Evolutionary conservation across 2,797 vertebrate genomes (phyloP).

Genomic region (Gephyroberyx darwinii): DNA sequence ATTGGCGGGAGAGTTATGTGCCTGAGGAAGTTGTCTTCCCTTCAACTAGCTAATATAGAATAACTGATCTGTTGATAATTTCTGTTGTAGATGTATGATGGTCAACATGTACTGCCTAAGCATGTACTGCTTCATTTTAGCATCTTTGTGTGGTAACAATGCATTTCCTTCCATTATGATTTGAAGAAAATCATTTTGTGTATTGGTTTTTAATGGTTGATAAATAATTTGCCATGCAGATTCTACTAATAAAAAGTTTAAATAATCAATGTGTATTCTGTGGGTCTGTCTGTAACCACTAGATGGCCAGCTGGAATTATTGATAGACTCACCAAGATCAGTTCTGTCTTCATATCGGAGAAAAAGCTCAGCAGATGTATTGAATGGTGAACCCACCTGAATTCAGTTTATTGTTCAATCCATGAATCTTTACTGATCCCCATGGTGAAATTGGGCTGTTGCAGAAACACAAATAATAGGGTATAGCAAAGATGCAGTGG

Average conservation of each 20-base stretch:
- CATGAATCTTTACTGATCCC: no score
- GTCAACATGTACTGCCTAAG: conserved; percentile 10
- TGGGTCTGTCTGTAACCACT: conserved; percentile 1
- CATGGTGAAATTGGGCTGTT: no score
- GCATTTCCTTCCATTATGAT: conserved; percentile 20
- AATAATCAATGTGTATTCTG: conserved; percentile 5
- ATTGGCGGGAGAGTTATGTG: conserved; percentile 45
- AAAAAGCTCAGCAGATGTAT: no score
- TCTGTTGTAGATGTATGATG: conserved; percentile 3
- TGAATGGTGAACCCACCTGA: no score
- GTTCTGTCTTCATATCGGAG: no score
- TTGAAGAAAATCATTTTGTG: conserved; percentile 21
- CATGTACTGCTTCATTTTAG: background rate
- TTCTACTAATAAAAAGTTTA: conserved; percentile 43
- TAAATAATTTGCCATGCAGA: conserved; percentile 35
- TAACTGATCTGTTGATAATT: conserved; percentile 16
- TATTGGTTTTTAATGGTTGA: conserved; percentile 26
- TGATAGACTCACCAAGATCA: background rate
- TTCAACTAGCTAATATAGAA: conserved; percentile 14
- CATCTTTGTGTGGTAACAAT: conserved; percentile 12
- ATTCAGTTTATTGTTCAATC: no score
- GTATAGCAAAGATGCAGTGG: no score
- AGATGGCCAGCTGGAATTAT: conserved; percentile 3
- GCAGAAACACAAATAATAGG: no score
- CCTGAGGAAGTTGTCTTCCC: conserved; percentile 35